These are phyloP conservation scores for Heteropelma amictum DNA, from an alignment of 2,888 invertebrate genomes.

Conservation along the genomic window DNA sequence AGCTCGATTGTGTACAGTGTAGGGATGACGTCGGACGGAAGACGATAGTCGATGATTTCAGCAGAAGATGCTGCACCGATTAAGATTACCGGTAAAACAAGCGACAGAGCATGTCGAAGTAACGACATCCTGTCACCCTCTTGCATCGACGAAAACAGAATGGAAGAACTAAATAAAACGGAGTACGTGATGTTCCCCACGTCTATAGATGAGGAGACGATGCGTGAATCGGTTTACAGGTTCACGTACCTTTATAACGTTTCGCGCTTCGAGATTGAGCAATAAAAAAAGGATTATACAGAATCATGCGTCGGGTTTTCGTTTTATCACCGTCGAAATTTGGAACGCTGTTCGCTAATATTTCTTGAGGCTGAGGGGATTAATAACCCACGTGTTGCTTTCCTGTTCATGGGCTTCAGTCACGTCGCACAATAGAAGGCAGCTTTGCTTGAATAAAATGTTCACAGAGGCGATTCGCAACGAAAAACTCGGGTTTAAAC, in stretches of 20 bases:
- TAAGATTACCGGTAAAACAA: constrained; percentile 16
- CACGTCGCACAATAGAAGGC: too few species aligned
- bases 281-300: not conserved
- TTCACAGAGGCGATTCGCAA: too few species aligned
- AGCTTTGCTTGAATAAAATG: too few species aligned
- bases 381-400: too few species aligned
- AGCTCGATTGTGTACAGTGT: constrained; percentile 79
- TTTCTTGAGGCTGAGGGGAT: too few species aligned
- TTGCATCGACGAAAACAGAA: not conserved
- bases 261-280: constrained; percentile 41
- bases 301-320: constrained; percentile 37
- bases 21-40: constrained; percentile 79
- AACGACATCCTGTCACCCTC: constrained; percentile 18
- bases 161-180: not conserved
- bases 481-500: too few species aligned
- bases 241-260: constrained; percentile 58
- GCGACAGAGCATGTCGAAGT: constrained; percentile 11
- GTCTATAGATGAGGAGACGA: constrained; percentile 39
- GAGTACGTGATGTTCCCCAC: not conserved
- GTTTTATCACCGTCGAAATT: too few species aligned
- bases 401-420: too few species aligned
- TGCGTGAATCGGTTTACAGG: not conserved
- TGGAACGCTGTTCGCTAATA: too few species aligned
- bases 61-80: constrained; percentile 19
- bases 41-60: constrained; percentile 73